Evolutionary conservation across 2,797 vertebrate genomes (phyloP), one percentile per base, ranked within the genome.

Genomic region (Microctenopoma stevenorrisi): DNA sequence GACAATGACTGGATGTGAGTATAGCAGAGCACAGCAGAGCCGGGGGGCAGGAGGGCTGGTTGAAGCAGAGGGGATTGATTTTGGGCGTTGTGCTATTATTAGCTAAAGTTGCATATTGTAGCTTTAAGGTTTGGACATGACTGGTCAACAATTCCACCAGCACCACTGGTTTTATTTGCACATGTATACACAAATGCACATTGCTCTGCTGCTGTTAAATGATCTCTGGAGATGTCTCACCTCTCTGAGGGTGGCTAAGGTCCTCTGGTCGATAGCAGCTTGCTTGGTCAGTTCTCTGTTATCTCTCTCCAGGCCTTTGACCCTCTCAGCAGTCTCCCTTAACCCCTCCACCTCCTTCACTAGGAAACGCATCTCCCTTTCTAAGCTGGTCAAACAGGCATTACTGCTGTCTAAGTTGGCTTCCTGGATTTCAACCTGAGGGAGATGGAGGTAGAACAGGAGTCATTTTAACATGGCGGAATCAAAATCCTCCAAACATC

Each of bases 251-350:
- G 95, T 97, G 81, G 94, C 90, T 78, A 98, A 90, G 3, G 96
- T 97, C 91, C 94, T 96, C 86, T 97, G 95, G 90, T 98, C 96
- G 76, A 97, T 98, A 64, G 96, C 96, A 54, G 95, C 91, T 90
- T 96, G 96, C 89, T 98, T 97, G 78, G 93, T 94, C 28, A 97
- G 94, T 53, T 98, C 96, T 75, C 96, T 96, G 80, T 96, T 97
- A 77, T 97, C 96, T 81, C 93, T 95, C 78, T 98, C 96, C 63
- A 96, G 87, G 48, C 94, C 94, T 89, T 96, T 97, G 38, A 96
- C 88, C 68, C 96, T 95, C 66, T 94, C 60, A 64, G 94, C 95
- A 0, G 95, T 95, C 77, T 98, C 97, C 74, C 94, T 95, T 79
- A 95, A 94, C 7, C 91, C 76, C 72, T 92, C 93, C 51, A 94